Conservation (phyloP, 2,113 vertebrate species). For the Platichthys flesus region DNA sequence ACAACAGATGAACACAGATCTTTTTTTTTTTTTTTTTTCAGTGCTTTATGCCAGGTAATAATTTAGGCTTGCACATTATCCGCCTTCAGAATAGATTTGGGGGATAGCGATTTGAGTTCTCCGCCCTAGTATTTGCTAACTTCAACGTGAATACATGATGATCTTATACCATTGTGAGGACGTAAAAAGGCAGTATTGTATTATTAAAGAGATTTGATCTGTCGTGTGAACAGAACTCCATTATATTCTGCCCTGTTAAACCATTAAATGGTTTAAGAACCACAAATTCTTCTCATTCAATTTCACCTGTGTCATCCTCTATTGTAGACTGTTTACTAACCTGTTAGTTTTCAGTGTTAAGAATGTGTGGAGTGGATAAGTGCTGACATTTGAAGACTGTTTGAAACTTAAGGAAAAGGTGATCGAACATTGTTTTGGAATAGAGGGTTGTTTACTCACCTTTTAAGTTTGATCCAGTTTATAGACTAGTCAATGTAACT, state of each 20-base stretch:
- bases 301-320: slow-evolving; percentile 26
- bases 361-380: slow-evolving; percentile 49
- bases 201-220: slow-evolving; percentile 33
- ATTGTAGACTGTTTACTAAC: slow-evolving; percentile 26
- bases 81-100: slow-evolving; percentile 4
- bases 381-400: slow-evolving; percentile 40
- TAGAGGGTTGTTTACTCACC: slow-evolving; percentile 53
- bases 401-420: slow-evolving; percentile 23
- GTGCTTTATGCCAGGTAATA: slow-evolving; percentile 24
- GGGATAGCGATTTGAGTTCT: slow-evolving; percentile 13
- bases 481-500: slow-evolving; percentile 56
- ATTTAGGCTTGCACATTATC: slow-evolving; percentile 1
- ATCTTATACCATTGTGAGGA: slow-evolving; percentile 14
- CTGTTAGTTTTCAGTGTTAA: slow-evolving; percentile 59
- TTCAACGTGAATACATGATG: slow-evolving; percentile 17
- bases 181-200: slow-evolving; percentile 59
- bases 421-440: slow-evolving; percentile 14
- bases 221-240: slow-evolving; percentile 20
- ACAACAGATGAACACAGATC: neutral
- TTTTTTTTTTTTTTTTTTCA: slow-evolving; percentile 3
- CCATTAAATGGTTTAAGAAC: slow-evolving; percentile 4
- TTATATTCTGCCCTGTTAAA: slow-evolving; percentile 26
- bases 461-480: slow-evolving; percentile 60
- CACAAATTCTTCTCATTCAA: slow-evolving; percentile 33
- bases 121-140: slow-evolving; percentile 33